Evolutionary conservation across 2,113 vertebrate species (phyloP).

Genomic region (Terrapene triunguis): DNA sequence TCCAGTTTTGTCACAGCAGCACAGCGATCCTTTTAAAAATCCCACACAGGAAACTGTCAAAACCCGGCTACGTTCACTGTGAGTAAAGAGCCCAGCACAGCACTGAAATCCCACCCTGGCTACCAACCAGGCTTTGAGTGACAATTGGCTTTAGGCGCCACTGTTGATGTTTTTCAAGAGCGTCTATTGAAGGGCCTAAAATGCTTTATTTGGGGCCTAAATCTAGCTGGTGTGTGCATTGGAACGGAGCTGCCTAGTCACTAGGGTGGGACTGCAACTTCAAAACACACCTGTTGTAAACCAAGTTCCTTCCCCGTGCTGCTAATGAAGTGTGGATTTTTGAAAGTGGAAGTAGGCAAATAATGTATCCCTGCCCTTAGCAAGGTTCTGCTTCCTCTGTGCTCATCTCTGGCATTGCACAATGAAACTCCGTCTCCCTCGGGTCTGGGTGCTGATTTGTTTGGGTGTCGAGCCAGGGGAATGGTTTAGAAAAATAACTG

Average conservation of each 20-base stretch:
- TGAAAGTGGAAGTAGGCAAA: no score
- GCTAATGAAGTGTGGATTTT: no score
- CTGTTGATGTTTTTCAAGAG: not conserved
- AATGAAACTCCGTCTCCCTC: not conserved
- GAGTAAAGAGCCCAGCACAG: no score
- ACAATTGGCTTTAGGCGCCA: not conserved
- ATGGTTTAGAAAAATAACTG: not conserved
- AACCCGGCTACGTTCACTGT: no score
- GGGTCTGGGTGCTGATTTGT: not conserved
- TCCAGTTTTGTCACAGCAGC: no score
- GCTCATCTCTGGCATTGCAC: not conserved
- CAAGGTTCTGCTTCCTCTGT: not conserved
- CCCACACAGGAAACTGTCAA: not conserved
- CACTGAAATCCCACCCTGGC: not conserved
- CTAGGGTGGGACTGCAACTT: not conserved
- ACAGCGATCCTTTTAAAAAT: no score
- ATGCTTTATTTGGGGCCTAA: not conserved
- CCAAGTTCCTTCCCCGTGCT: no score
- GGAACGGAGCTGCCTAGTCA: not conserved
- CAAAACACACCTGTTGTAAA: no score
- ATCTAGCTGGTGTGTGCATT: not conserved
- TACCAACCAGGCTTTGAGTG: no score
- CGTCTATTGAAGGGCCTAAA: not conserved
- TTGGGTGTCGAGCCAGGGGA: not conserved
- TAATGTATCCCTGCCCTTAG: not conserved